These are phyloP conservation scores for Pseudomyrmex pallidus DNA, from an alignment of 1,140 invertebrate genomes.

Conservation along the genomic window DNA sequence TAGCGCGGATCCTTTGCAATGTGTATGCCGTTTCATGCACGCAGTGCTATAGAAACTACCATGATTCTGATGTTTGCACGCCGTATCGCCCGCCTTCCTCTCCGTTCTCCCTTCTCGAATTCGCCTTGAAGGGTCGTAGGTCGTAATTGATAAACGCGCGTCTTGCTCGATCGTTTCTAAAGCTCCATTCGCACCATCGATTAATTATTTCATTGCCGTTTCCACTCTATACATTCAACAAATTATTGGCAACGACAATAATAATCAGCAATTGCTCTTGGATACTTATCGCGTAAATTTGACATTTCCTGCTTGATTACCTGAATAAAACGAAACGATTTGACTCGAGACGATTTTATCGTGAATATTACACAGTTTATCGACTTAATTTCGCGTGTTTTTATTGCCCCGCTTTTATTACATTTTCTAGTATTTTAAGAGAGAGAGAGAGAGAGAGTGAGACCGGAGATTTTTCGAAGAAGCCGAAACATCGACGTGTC, in stretches of 20 bases:
- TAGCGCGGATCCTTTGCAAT: slow-evolving; percentile 51
- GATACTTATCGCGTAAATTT: too few species aligned
- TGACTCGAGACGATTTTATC: too few species aligned
- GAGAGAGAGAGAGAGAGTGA: neutral
- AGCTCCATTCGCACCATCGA: slow-evolving; percentile 15
- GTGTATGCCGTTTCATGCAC: slow-evolving; percentile 49
- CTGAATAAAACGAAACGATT: too few species aligned
- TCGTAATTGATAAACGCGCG: slow-evolving; percentile 10
- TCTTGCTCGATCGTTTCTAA: slow-evolving; percentile 15
- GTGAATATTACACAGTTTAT: too few species aligned
- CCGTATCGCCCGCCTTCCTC: slow-evolving; percentile 31
- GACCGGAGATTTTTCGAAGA: neutral
- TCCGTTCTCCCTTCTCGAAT: slow-evolving; percentile 12
- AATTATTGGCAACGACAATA: too few species aligned
- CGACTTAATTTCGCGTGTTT: too few species aligned
- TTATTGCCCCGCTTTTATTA: slow-evolving; percentile 10
- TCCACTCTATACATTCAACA: too few species aligned
- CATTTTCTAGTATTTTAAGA: slow-evolving; percentile 2
- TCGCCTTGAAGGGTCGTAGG: slow-evolving; percentile 16
- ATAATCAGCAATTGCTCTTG: too few species aligned
- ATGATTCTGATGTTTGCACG: slow-evolving; percentile 57
- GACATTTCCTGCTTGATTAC: too few species aligned
- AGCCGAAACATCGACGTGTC: neutral
- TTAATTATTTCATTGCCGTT: too few species aligned
- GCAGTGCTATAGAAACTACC: slow-evolving; percentile 59